These are phyloP conservation scores for Enteromius trimaculatus DNA, from an alignment of 2,797 vertebrate species.

Conservation along the genomic window DNA sequence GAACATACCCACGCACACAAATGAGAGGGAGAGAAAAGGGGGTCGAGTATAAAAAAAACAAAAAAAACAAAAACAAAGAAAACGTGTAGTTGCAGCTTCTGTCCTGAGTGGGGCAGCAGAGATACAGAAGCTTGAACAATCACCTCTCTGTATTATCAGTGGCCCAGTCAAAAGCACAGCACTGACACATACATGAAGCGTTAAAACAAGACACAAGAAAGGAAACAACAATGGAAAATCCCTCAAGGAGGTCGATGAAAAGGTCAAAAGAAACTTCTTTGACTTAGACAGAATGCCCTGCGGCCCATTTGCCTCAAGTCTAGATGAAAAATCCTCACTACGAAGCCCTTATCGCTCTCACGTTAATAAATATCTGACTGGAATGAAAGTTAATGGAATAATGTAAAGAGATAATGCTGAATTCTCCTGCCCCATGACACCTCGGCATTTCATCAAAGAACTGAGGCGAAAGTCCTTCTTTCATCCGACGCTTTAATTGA, in stretches of 20 bases:
- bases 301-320: not conserved
- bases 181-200: constrained; percentile 8
- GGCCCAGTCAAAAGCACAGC: constrained; percentile 28
- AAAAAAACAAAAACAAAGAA: not conserved
- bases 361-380: constrained; percentile 44
- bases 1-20: constrained; percentile 17
- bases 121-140: constrained; percentile 68
- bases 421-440: constrained; percentile 34
- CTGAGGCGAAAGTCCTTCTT: constrained; percentile 31
- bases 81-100: constrained; percentile 62
- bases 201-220: constrained; percentile 36
- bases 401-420: constrained; percentile 46
- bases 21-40: constrained; percentile 47
- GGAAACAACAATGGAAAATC: constrained; percentile 36
- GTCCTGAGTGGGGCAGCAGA: constrained; percentile 81
- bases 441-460: constrained; percentile 40
- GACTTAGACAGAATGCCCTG: constrained; percentile 18
- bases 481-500: constrained; percentile 41
- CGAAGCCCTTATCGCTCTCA: constrained; percentile 17
- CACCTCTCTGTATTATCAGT: not conserved
- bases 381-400: constrained; percentile 45
- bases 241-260: constrained; percentile 34
- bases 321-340: constrained; percentile 23
- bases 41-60: not conserved
- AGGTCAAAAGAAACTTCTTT: constrained; percentile 40